These are phyloP conservation scores for Macaria notata DNA, from an alignment of 2,888 invertebrate genomes.

Conservation along the genomic window DNA sequence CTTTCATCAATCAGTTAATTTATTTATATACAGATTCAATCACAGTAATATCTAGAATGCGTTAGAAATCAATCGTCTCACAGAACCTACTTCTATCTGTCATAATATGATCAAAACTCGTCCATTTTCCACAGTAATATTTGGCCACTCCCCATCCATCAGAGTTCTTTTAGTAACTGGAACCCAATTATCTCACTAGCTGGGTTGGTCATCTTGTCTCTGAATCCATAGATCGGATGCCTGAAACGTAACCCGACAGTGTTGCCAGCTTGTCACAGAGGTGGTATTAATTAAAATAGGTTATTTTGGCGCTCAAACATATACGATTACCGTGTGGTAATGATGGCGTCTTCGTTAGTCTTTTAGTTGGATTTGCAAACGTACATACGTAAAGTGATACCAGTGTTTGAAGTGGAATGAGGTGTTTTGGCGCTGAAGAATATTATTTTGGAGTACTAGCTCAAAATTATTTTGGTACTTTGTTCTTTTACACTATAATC, in stretches of 20 bases:
- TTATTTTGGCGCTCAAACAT: conserved; percentile 66
- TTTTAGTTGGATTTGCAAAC: conserved; percentile 22
- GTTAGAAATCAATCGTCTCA: too few species aligned
- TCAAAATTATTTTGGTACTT: too few species aligned
- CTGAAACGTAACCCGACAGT: conserved; percentile 58
- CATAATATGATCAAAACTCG: too few species aligned
- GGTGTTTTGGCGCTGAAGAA: conserved; percentile 1
- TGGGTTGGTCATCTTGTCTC: conserved; percentile 60
- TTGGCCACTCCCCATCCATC: conserved; percentile 36
- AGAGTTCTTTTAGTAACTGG: conserved; percentile 55
- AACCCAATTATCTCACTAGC: conserved; percentile 60
- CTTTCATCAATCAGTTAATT: too few species aligned
- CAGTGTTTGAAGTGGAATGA: conserved; percentile 17
- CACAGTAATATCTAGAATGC: too few species aligned
- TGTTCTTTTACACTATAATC: too few species aligned
- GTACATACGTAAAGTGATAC: conserved; percentile 18
- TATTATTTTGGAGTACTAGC: too few species aligned
- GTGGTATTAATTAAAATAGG: conserved; percentile 63
- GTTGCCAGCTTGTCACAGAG: conserved; percentile 43
- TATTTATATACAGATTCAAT: too few species aligned
- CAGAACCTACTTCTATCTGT: too few species aligned
- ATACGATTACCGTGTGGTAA: conserved; percentile 57
- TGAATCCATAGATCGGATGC: conserved; percentile 34
- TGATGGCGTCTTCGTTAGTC: conserved; percentile 59
- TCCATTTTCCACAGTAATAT: conserved; percentile 4